Conservation (phyloP, 2,113 vertebrate species). For the Lepus europaeus region DNA sequence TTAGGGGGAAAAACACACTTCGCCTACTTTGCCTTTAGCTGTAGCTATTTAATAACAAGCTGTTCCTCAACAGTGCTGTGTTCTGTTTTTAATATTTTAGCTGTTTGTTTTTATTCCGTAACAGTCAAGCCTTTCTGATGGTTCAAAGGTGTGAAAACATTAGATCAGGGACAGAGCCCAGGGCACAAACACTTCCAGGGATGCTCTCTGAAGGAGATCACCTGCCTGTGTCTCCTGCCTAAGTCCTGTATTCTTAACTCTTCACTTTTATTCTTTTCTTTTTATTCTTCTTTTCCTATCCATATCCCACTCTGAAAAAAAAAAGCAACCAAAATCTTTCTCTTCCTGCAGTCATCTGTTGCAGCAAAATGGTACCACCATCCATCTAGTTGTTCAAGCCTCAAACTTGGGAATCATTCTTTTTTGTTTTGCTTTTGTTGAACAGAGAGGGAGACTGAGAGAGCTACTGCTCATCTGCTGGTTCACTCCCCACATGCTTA, state of each 20-base stretch:
- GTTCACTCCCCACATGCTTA: too few species aligned
- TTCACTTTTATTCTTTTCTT: neutral
- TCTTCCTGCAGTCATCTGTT: neutral
- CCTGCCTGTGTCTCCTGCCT: neutral
- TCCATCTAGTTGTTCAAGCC: neutral
- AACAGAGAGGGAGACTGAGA: too few species aligned
- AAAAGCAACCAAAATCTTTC: neutral
- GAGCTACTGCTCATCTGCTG: too few species aligned
- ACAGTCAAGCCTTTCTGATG: constrained; percentile 16
- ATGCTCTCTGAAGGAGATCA: neutral
- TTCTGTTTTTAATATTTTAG: constrained; percentile 67
- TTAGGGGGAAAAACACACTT: neutral
- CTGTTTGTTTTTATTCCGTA: constrained; percentile 62
- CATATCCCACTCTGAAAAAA: neutral
- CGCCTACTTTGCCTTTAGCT: neutral
- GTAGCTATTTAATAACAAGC: constrained; percentile 48
- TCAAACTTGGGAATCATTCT: neutral
- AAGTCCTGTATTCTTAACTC: neutral
- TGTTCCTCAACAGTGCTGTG: constrained; percentile 11
- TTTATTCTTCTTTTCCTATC: constrained; percentile 4
- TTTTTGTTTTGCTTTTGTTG: neutral
- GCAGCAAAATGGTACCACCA: neutral
- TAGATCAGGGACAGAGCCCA: neutral
- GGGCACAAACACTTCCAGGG: neutral
- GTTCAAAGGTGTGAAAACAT: constrained; percentile 16